Percentiles rank a stretch among this genome's conserved stretches.
Evolutionary conservation across 2,888 invertebrate species (phyloP).

Genomic region (Nephrocerus scutellatus): DNA sequence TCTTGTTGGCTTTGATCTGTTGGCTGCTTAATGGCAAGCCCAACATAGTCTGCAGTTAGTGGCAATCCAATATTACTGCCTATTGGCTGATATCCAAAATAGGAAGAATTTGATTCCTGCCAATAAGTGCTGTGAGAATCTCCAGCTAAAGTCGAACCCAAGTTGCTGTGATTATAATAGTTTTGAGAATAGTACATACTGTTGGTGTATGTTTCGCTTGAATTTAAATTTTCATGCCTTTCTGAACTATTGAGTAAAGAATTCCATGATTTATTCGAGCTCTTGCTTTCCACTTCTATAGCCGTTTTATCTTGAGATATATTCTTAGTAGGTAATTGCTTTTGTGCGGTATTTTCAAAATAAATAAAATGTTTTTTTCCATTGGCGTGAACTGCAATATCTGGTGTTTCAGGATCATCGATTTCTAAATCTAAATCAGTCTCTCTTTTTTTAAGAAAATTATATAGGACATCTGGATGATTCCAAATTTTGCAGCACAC

Average conservation of each 20-base stretch:
- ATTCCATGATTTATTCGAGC: neutral
- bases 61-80: constrained; percentile 17
- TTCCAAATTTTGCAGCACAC: constrained; percentile 99
- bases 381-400: constrained; percentile 20
- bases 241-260: too few relatives aligned
- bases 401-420: constrained; percentile 60
- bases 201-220: constrained; percentile 5
- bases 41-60: constrained; percentile 37
- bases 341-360: constrained; percentile 2
- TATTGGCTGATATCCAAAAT: constrained; percentile 16
- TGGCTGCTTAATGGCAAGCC: constrained; percentile 31
- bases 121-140: constrained; percentile 30
- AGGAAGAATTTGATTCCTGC: constrained; percentile 30
- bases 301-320: neutral
- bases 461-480: constrained; percentile 86
- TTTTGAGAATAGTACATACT: constrained; percentile 21
- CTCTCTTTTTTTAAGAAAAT: constrained; percentile 76
- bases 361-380: constrained; percentile 11
- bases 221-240: neutral
- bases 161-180: constrained; percentile 24
- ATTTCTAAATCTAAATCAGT: constrained; percentile 72
- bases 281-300: constrained; percentile 9
- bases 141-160: constrained; percentile 20
- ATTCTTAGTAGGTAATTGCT: constrained; percentile 13
- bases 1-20: constrained; percentile 17